Percentiles rank a stretch among this genome's conserved stretches.
These are phyloP conservation scores for Molothrus ater DNA, from an alignment of 2,797 vertebrate genomes.

Conservation along the genomic window DNA sequence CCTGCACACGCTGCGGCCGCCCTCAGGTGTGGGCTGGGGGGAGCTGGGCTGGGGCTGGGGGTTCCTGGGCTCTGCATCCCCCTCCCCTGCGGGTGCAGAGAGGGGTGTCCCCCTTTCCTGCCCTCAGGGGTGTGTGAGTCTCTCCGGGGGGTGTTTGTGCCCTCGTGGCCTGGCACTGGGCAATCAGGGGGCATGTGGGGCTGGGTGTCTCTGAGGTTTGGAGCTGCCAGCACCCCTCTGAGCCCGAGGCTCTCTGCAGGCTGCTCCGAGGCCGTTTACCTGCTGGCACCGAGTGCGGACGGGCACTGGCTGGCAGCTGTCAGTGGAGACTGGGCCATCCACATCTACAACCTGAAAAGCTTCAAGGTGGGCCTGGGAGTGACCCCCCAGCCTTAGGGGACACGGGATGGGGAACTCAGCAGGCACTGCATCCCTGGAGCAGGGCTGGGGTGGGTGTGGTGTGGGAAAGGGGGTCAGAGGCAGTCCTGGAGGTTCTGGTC, in stretches of 20 bases:
- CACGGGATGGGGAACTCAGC: rapidly evolving
- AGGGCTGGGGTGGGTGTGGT: background rate
- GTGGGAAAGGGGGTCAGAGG: background rate
- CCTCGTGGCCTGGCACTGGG: rapidly evolving
- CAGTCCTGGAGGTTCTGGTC: background rate
- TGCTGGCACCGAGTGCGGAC: constrained; percentile 83
- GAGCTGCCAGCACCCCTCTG: background rate
- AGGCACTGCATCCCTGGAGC: rapidly evolving
- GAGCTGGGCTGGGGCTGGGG: background rate
- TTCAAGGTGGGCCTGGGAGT: constrained; percentile 77
- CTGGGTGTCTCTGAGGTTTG: background rate
- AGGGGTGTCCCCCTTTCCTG: rapidly evolving
- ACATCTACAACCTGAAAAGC: constrained; percentile 82
- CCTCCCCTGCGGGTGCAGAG: background rate
- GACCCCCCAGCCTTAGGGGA: background rate
- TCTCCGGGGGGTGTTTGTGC: background rate
- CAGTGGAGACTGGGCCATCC: constrained; percentile 79
- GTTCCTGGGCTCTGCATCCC: rapidly evolving
- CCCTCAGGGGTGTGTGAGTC: background rate
- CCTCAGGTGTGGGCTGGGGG: constrained; percentile 76
- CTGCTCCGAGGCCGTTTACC: constrained; percentile 80
- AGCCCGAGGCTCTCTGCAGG: constrained; percentile 60
- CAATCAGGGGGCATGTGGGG: rapidly evolving
- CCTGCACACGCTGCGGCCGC: constrained; percentile 79
- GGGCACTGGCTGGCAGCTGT: constrained; percentile 88